phyloP scores from a whole-genome alignment of 2,888 invertebrate genomes.

The Meandrusa payeni region DNA sequence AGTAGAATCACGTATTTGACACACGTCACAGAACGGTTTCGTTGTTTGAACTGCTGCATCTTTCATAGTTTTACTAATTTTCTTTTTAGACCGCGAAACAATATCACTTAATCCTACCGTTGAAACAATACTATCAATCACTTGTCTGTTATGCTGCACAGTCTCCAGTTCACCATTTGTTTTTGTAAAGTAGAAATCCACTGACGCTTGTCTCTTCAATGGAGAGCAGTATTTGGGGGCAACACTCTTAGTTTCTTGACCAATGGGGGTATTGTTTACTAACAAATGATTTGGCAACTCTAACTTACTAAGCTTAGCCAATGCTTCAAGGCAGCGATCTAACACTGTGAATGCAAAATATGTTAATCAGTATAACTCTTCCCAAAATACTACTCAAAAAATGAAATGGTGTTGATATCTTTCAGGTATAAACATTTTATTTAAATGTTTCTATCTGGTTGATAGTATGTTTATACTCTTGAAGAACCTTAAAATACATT shows the following conservation, averaged over 20 bases:
- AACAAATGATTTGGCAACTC: conserved; percentile 56
- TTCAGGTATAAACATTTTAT: too few species aligned
- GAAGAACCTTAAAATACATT: too few species aligned
- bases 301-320: conserved; percentile 51
- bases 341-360: conserved; percentile 65
- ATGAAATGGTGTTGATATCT: too few species aligned
- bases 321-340: conserved; percentile 60
- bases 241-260: conserved; percentile 45
- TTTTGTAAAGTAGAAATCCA: conserved; percentile 63
- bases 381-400: neutral
- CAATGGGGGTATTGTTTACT: conserved; percentile 47
- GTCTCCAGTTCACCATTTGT: conserved; percentile 34
- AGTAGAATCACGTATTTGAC: conserved; percentile 60
- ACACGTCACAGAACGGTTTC: conserved; percentile 61
- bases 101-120: conserved; percentile 55
- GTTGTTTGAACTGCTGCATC: conserved; percentile 65
- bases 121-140: conserved; percentile 59
- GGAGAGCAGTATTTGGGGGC: conserved; percentile 62
- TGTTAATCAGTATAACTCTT: conserved; percentile 8
- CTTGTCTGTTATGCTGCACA: conserved; percentile 58
- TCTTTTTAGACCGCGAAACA: conserved; percentile 54
- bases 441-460: too few species aligned
- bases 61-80: conserved; percentile 46
- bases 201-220: conserved; percentile 57
- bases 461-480: too few species aligned